These are phyloP conservation scores for Drosophila persimilis DNA, from an alignment of 1,140 invertebrate species.

Conservation along the genomic window DNA sequence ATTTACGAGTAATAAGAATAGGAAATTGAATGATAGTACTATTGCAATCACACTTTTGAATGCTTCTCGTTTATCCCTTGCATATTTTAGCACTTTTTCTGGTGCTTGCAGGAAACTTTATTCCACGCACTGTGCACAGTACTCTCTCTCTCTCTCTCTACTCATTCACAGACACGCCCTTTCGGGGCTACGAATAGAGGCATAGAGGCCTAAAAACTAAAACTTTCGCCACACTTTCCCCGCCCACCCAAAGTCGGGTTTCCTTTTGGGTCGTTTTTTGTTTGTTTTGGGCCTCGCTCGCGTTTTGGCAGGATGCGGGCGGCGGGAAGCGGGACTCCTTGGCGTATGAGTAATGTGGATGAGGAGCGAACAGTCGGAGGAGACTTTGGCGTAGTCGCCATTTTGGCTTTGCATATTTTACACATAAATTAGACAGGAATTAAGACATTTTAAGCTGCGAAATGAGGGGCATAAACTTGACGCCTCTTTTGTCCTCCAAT, in stretches of 20 bases:
- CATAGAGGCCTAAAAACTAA: conserved; percentile 37
- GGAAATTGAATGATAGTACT: conserved; percentile 4
- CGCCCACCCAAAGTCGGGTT: conserved; percentile 1
- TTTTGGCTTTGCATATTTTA: conserved; percentile 62
- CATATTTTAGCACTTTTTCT: too few relatives aligned
- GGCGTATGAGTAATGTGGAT: conserved; percentile 67
- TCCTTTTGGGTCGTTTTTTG: conserved; percentile 29
- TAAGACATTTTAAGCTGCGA: conserved; percentile 68
- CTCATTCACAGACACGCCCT: conserved; percentile 21
- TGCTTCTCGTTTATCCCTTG: too few relatives aligned
- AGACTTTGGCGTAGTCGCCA: conserved; percentile 13
- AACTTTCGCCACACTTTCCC: conserved; percentile 29
- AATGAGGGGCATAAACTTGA: conserved; percentile 67
- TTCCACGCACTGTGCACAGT: conserved; percentile 14
- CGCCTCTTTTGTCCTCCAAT: conserved; percentile 38
- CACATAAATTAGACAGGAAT: conserved; percentile 69
- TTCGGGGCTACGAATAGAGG: too few relatives aligned
- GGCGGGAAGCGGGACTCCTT: conserved; percentile 3
- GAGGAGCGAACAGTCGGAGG: conserved; percentile 9
- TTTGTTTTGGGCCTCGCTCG: conserved; percentile 13
- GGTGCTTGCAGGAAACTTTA: conserved; percentile 1
- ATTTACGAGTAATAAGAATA: neutral
- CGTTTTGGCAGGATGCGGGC: neutral
- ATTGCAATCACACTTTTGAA: too few relatives aligned
- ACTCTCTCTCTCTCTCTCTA: too few relatives aligned